Percentiles rank a stretch among this genome's conserved stretches.
Evolutionary conservation across 2,113 vertebrate genomes (phyloP).

Genomic region (Festucalex cinctus): DNA sequence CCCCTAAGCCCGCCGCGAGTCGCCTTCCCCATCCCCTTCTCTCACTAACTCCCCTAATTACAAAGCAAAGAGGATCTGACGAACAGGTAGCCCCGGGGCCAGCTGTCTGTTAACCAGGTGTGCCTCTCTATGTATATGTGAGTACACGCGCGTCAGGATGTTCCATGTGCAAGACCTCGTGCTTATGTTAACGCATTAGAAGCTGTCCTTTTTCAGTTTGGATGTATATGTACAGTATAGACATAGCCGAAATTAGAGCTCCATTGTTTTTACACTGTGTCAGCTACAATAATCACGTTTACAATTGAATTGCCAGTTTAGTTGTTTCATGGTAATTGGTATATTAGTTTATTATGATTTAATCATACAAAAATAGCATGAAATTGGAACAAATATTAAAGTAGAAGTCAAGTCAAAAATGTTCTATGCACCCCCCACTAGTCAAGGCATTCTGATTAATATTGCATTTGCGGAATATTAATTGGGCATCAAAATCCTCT

Average conservation of each 20-base stretch:
- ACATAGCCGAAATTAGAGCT: conserved; percentile 4
- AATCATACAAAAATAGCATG: too few relatives aligned
- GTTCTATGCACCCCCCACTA: too few relatives aligned
- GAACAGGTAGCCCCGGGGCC: conserved; percentile 65
- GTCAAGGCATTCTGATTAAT: too few relatives aligned
- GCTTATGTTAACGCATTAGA: not conserved
- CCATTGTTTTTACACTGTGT: not conserved
- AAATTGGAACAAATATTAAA: too few relatives aligned
- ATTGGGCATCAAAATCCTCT: too few relatives aligned
- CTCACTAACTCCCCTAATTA: conserved; percentile 68
- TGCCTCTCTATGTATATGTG: conserved; percentile 33
- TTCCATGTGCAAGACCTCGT: conserved; percentile 6
- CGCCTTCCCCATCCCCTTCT: conserved; percentile 24
- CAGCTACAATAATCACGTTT: not conserved
- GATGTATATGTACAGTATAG: not conserved
- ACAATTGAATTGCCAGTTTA: not conserved
- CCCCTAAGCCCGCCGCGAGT: conserved; percentile 2
- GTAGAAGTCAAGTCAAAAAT: too few relatives aligned
- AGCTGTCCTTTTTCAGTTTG: not conserved
- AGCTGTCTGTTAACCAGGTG: conserved; percentile 71
- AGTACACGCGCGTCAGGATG: conserved; percentile 28
- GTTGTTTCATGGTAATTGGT: too few relatives aligned
- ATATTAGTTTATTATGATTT: too few relatives aligned
- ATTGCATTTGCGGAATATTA: too few relatives aligned
- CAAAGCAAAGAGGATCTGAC: conserved; percentile 66